Base-by-base conservation (phyloP, 2,888 invertebrate species). In the Synanthedon formicaeformis region DNA sequence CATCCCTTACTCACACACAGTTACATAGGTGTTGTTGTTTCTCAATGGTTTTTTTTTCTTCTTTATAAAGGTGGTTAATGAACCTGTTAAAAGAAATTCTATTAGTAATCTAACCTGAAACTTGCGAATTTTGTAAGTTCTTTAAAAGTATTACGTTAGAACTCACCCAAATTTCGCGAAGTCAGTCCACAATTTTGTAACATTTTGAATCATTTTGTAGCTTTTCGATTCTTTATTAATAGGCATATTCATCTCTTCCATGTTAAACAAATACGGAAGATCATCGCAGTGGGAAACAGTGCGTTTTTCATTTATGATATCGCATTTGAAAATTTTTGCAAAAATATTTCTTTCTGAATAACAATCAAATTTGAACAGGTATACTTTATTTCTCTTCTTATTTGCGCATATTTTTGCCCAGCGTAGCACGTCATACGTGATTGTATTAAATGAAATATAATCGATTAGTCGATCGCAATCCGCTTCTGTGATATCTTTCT, bases 121-220 rank as follows among this genome's bases (percentile, higher is more conserved):
- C 6, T 27, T 27, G 27, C 27, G n/a, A 34, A 34, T 8, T 34
- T 23, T 6, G 8, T 34, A 8, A 34, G 27, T 8, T 8, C 8
- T n/a, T 8, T 34, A 34, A 34, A 34, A n/a, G n/a, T n/a, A 34
- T 34, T 1, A 23, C 1, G 27, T 8, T 8, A 1, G 10, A 53
- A 59, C 68, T 65, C 57, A 75, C 75, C 73, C 73, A 52, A 60
- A 60, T 60, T 70, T 73, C 5, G 68, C 70, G 57, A 75, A 73
- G 34, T 73, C 71, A 0, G 73, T 68, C 72, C 70, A 74, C 6
- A 75, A 60, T 53, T 60, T 67, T 1, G 65, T 64, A 1, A 67
- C 55, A 48, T 60, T 67, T 18, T 68, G 56, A 11, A 75, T 69
- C 54, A 69, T 58, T 48, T 62, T 51, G 48, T 60, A 71, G 11